Conservation (phyloP, 2,113 vertebrate genomes). For the Anoura caudifer region DNA sequence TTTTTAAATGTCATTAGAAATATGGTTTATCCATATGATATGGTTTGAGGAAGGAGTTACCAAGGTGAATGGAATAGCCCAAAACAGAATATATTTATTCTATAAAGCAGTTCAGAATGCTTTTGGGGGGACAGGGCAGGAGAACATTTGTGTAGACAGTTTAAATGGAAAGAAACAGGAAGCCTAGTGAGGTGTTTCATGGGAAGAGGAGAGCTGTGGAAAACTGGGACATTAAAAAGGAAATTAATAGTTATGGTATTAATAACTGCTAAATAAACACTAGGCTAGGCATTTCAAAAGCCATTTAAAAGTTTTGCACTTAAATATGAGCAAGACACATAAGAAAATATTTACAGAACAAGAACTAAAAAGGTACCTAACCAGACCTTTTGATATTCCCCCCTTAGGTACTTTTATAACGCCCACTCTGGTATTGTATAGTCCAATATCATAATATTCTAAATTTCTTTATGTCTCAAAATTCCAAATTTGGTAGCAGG, state of each 20-base stretch:
- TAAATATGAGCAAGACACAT: conserved; percentile 1
- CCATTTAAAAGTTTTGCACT: background rate
- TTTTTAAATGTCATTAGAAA: background rate
- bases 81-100: background rate
- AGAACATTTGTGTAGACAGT: background rate
- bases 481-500: conserved; percentile 26
- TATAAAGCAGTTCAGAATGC: conserved; percentile 8
- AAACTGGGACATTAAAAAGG: conserved; percentile 2
- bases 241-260: conserved; percentile 26
- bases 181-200: background rate
- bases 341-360: background rate
- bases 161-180: background rate
- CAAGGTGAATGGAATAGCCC: background rate
- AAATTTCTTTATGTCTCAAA: background rate
- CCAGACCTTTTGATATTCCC: background rate
- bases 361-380: background rate
- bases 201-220: background rate
- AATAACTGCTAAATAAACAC: background rate
- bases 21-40: background rate
- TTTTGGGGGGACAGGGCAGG: background rate
- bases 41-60: background rate
- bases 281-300: background rate
- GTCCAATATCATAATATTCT: background rate
- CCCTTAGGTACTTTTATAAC: background rate
- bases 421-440: background rate